Conservation (phyloP, 2,113 vertebrate genomes). For the Plecturocebus donacophilus region DNA sequence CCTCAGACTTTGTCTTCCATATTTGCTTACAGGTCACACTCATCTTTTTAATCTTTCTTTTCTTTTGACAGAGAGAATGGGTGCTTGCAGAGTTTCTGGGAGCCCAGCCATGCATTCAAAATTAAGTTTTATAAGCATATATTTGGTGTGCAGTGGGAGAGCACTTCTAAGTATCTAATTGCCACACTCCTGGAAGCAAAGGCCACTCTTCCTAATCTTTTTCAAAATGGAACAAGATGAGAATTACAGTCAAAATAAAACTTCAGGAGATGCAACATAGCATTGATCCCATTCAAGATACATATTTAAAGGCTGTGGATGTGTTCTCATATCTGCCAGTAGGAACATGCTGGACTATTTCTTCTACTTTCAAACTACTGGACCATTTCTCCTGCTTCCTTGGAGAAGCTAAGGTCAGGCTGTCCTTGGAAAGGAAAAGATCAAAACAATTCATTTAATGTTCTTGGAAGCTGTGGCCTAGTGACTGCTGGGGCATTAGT, state of each 20-base stretch:
- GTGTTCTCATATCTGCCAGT: not conserved
- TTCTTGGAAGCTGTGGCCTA: not conserved
- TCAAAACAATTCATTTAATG: not conserved
- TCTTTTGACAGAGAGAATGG: not conserved
- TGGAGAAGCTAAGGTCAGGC: not conserved
- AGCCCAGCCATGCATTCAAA: not conserved
- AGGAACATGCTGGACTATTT: not conserved
- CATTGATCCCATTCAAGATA: not conserved
- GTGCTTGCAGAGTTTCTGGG: not conserved
- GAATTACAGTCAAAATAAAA: not conserved
- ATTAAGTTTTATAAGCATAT: not conserved
- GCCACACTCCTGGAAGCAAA: not conserved
- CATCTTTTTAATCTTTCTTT: not conserved
- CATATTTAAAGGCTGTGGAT: not conserved
- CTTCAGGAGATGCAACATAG: not conserved
- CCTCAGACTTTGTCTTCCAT: not conserved
- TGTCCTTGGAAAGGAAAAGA: not conserved
- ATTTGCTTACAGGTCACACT: conserved; percentile 32
- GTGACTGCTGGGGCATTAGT: conserved; percentile 23
- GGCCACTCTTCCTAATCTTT: not conserved
- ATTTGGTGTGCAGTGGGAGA: not conserved
- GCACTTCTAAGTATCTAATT: not conserved
- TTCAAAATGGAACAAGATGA: not conserved
- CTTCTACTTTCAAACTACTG: not conserved
- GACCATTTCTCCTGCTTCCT: not conserved